Evolutionary conservation across 2,113 vertebrate genomes (phyloP).

Genomic region (Malurus cyaneus): DNA sequence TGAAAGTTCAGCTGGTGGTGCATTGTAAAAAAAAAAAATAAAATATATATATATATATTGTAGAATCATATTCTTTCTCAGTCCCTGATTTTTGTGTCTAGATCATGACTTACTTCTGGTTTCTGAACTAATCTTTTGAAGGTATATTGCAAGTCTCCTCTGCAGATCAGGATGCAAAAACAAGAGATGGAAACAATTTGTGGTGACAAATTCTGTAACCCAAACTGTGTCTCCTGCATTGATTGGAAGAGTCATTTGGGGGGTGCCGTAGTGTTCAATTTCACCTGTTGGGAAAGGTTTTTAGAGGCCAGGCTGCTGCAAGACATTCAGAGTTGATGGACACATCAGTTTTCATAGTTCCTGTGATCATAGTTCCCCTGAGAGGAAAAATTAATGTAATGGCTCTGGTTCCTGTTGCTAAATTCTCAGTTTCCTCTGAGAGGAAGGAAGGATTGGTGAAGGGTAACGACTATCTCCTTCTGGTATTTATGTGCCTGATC

Average conservation of each 20-base stretch:
- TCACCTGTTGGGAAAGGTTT: background rate
- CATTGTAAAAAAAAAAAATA: background rate
- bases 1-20: background rate
- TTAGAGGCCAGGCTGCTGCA: background rate
- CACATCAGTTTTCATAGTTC: background rate
- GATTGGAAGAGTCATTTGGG: background rate
- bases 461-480: background rate
- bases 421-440: background rate
- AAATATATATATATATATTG: fast-evolving
- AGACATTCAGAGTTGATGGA: background rate
- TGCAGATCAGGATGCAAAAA: background rate
- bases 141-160: background rate
- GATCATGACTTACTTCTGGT: background rate
- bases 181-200: background rate
- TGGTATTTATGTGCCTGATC: background rate
- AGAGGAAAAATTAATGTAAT: background rate
- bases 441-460: background rate
- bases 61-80: background rate
- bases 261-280: background rate
- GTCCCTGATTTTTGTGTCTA: background rate
- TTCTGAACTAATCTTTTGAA: background rate
- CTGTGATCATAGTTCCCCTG: background rate
- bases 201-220: background rate
- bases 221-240: background rate
- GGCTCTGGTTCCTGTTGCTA: background rate